Evolutionary conservation across 2,888 invertebrate species (phyloP).

Genomic region (Tineola bisselliella): DNA sequence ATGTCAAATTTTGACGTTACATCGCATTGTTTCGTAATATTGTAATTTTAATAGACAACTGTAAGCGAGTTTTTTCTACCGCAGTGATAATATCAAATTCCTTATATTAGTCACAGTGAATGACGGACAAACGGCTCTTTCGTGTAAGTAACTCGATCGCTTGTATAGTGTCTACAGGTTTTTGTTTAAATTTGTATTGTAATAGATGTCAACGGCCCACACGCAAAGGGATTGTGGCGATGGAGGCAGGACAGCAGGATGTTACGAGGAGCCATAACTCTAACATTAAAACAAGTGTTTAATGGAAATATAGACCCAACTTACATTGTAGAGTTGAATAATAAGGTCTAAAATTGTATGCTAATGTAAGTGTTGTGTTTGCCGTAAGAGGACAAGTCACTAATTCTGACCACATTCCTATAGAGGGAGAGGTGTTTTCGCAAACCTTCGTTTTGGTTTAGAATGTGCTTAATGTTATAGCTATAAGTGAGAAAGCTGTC

Average conservation of each 20-base stretch:
- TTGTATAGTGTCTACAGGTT: neutral
- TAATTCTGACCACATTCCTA: constrained; percentile 2
- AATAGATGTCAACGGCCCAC: neutral
- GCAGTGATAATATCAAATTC: neutral
- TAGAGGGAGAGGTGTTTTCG: neutral
- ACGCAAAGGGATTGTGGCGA: neutral
- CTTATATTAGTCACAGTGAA: neutral
- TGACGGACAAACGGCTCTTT: neutral
- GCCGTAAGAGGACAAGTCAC: neutral
- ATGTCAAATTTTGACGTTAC: neutral
- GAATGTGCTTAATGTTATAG: constrained; percentile 2
- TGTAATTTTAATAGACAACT: neutral
- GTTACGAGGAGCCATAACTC: neutral
- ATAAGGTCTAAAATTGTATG: neutral
- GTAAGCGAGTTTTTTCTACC: neutral
- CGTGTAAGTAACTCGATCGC: neutral
- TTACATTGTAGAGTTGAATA: neutral
- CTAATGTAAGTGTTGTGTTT: neutral
- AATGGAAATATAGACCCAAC: neutral
- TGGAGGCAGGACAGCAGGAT: constrained; percentile 3
- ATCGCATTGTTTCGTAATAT: neutral
- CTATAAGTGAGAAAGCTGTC: too few relatives aligned
- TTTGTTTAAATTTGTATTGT: neutral
- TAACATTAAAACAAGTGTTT: neutral
- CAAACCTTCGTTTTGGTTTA: neutral